A percentile compares a stretch with the other conserved stretches of the same genome.
Evolutionary conservation across 2,888 invertebrate species (phyloP).

Genomic region (Acrobasis suavella): DNA sequence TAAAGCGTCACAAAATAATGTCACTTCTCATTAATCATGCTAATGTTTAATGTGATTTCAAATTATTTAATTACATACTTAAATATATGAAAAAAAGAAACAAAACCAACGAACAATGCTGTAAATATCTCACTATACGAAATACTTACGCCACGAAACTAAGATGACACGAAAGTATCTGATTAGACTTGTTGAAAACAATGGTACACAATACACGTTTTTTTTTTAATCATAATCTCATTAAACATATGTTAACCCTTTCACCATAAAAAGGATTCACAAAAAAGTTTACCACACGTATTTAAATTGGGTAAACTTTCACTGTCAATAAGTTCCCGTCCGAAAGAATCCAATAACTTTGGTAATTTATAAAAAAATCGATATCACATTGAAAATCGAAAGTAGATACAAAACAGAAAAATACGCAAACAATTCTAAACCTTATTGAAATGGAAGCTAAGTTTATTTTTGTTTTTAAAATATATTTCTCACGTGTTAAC

Average conservation of each 20-base stretch:
- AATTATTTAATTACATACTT: too few species aligned
- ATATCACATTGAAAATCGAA: conserved; percentile 34
- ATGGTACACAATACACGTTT: too few species aligned
- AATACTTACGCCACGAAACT: too few species aligned
- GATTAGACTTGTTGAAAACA: too few species aligned
- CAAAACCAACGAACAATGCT: too few species aligned
- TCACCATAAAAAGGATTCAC: background rate
- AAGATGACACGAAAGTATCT: too few species aligned
- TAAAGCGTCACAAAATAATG: too few species aligned
- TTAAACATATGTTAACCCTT: conserved; percentile 11
- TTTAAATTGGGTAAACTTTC: conserved; percentile 24
- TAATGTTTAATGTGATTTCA: too few species aligned
- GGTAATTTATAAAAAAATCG: conserved; percentile 24
- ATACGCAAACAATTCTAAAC: conserved; percentile 34
- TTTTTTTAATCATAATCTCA: background rate
- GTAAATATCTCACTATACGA: too few species aligned
- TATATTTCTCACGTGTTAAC: conserved; percentile 8
- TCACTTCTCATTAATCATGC: too few species aligned
- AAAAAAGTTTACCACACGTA: conserved; percentile 15
- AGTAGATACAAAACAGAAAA: conserved; percentile 1
- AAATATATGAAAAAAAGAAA: too few species aligned
- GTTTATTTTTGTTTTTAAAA: background rate
- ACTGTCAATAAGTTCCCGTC: conserved; percentile 23
- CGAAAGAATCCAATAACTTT: conserved; percentile 28
- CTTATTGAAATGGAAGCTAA: conserved; percentile 13